phyloP scores from a whole-genome alignment of 2,888 invertebrate genomes.

The Drosophila borborema region DNA sequence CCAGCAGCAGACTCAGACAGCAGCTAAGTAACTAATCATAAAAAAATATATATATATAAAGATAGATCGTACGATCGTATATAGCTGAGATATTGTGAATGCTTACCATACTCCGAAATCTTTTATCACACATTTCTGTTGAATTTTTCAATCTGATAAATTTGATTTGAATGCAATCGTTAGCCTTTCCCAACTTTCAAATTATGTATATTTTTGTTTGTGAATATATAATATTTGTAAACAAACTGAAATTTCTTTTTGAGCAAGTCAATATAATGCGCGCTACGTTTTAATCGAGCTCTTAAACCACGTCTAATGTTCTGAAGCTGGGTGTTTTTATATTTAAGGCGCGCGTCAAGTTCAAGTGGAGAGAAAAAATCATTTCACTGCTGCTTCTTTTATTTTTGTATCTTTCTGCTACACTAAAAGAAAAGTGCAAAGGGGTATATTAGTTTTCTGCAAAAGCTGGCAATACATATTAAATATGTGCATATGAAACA shows the following conservation, averaged over 20 bases:
- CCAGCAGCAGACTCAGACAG: slow-evolving; percentile 34
- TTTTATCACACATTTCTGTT: slow-evolving; percentile 42
- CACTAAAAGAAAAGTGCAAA: background rate
- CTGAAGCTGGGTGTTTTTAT: slow-evolving; percentile 67
- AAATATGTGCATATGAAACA: too few species aligned
- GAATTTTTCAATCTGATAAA: background rate
- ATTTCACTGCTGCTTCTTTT: slow-evolving; percentile 18
- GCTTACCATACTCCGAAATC: slow-evolving; percentile 54
- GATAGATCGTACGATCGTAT: background rate
- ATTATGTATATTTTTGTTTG: background rate
- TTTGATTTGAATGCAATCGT: slow-evolving; percentile 5
- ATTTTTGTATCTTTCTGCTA: slow-evolving; percentile 7
- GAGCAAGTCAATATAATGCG: slow-evolving; percentile 3
- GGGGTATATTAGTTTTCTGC: background rate
- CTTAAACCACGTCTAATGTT: slow-evolving; percentile 75
- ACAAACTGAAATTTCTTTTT: slow-evolving; percentile 2
- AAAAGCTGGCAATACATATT: background rate
- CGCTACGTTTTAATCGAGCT: slow-evolving; percentile 64
- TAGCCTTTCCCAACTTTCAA: background rate
- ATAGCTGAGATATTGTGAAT: background rate
- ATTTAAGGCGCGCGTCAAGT: slow-evolving; percentile 66
- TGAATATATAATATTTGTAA: background rate
- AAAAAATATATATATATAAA: too few species aligned
- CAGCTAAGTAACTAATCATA: slow-evolving; percentile 43
- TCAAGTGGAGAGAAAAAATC: slow-evolving; percentile 33